Conservation (phyloP, 2,888 invertebrate species). For the Lepetodrilus schrolli region DNA sequence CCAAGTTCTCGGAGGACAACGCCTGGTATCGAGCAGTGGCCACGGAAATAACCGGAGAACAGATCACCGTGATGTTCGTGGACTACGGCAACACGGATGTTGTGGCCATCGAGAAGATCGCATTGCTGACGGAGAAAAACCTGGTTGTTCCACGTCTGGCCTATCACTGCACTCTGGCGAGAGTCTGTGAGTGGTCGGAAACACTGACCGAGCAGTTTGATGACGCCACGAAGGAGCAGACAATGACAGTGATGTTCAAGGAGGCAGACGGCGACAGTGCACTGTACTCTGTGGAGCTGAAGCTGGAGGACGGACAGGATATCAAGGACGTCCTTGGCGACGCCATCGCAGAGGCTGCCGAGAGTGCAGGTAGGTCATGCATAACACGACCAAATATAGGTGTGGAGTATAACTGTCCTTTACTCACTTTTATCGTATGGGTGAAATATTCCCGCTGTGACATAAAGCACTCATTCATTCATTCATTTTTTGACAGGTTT, state of each 20-base stretch:
- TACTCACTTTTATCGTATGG: no score
- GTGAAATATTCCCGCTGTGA: no score
- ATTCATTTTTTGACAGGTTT: no score
- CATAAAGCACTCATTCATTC: no score
- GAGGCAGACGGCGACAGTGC: conserved; percentile 11
- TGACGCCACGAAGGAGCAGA: conserved; percentile 45
- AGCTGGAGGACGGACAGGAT: conserved; percentile 40
- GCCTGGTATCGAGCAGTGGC: conserved; percentile 65
- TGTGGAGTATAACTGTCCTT: no score
- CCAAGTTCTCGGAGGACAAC: conserved; percentile 61
- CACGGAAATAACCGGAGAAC: conserved; percentile 35
- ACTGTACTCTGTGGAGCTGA: conserved; percentile 41
- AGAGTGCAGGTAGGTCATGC: not conserved
- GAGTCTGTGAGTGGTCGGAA: conserved; percentile 40
- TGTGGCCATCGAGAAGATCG: conserved; percentile 47
- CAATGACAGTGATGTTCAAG: conserved; percentile 43
- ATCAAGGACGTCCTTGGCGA: not conserved
- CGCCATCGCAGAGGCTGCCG: not conserved
- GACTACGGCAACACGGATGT: conserved; percentile 71
- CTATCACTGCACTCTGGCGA: conserved; percentile 48
- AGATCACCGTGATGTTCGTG: conserved; percentile 60
- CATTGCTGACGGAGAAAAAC: conserved; percentile 36
- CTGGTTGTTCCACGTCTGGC: conserved; percentile 45
- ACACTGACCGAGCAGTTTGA: conserved; percentile 48
- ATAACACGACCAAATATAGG: not conserved